Percentiles rank a stretch among this genome's conserved stretches.
These are phyloP conservation scores for Tenthredo scrophulariae DNA, from an alignment of 2,888 invertebrate genomes.

Conservation along the genomic window DNA sequence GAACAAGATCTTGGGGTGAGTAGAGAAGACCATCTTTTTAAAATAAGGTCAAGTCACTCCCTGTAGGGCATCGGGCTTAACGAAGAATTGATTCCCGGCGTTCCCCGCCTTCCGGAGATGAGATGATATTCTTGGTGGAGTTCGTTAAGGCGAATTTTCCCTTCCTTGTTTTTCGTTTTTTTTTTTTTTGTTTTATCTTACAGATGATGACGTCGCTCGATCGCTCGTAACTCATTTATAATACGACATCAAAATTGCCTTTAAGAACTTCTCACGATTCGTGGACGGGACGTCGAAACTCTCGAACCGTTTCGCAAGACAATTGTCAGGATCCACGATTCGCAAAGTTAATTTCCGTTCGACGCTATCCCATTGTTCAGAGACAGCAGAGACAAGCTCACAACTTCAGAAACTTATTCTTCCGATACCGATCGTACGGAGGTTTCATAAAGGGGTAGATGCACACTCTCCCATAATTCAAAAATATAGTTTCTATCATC, in stretches of 20 bases:
- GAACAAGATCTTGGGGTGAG: constrained; percentile 29
- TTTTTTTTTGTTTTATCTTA: not conserved
- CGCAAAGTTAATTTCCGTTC: constrained; percentile 40
- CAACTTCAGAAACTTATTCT: constrained; percentile 4
- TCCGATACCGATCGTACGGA: constrained; percentile 14
- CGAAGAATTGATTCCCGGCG: constrained; percentile 44
- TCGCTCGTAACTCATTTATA: constrained; percentile 42
- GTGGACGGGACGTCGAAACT: constrained; percentile 22
- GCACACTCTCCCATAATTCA: not conserved
- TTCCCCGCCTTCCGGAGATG: constrained; percentile 42
- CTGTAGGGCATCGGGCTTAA: constrained; percentile 24
- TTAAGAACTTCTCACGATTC: constrained; percentile 13
- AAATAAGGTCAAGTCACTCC: constrained; percentile 45
- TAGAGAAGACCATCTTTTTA: constrained; percentile 28
- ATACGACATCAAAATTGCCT: constrained; percentile 10
- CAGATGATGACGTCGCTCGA: constrained; percentile 36
- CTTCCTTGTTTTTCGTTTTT: not conserved
- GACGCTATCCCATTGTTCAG: constrained; percentile 3
- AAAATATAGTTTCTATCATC: not conserved
- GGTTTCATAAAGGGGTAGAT: not conserved
- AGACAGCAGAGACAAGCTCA: constrained; percentile 21
- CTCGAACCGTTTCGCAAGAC: constrained; percentile 15
- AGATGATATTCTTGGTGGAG: constrained; percentile 39
- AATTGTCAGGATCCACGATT: constrained; percentile 40
- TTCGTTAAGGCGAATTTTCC: constrained; percentile 24